These are phyloP conservation scores for Anguilla rostrata DNA, from an alignment of 2,113 vertebrate genomes.

Conservation along the genomic window DNA sequence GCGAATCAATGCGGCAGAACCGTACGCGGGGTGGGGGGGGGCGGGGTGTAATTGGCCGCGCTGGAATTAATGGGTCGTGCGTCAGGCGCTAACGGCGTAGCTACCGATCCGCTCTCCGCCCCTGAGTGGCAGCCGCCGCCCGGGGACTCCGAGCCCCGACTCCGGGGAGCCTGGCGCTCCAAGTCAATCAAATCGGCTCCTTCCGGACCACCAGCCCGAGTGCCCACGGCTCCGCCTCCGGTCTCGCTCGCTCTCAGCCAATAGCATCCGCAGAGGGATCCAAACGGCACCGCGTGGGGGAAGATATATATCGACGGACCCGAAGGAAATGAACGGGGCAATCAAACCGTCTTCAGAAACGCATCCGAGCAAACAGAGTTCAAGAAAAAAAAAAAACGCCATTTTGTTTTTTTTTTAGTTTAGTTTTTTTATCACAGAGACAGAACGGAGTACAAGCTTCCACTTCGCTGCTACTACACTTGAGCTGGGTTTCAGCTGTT, in stretches of 20 bases:
- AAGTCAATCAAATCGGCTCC: constrained; percentile 76
- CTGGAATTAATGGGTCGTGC: constrained; percentile 59
- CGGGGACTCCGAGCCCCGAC: constrained; percentile 57
- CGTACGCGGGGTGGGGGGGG: too few relatives aligned
- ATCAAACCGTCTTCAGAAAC: constrained; percentile 34
- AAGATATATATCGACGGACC: constrained; percentile 48
- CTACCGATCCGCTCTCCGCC: constrained; percentile 73
- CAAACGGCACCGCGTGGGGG: constrained; percentile 54
- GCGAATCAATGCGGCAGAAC: not conserved
- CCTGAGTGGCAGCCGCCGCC: constrained; percentile 67
- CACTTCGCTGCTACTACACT: not conserved
- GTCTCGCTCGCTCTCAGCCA: constrained; percentile 44
- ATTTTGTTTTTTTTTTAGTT: constrained; percentile 18
- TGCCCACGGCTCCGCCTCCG: constrained; percentile 39
- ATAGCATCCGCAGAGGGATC: constrained; percentile 51
- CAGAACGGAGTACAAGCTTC: not conserved
- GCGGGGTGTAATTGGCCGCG: not conserved
- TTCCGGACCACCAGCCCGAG: constrained; percentile 67
- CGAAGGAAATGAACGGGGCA: constrained; percentile 27
- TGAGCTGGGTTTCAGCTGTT: not conserved
- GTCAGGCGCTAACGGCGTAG: constrained; percentile 70
- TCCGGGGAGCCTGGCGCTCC: constrained; percentile 52
- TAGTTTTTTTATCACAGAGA: not conserved
- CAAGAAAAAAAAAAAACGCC: constrained; percentile 7
- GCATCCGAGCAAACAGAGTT: constrained; percentile 18